These are phyloP conservation scores for Pachydiplax longipennis DNA, from an alignment of 2,888 invertebrate species.

Conservation along the genomic window DNA sequence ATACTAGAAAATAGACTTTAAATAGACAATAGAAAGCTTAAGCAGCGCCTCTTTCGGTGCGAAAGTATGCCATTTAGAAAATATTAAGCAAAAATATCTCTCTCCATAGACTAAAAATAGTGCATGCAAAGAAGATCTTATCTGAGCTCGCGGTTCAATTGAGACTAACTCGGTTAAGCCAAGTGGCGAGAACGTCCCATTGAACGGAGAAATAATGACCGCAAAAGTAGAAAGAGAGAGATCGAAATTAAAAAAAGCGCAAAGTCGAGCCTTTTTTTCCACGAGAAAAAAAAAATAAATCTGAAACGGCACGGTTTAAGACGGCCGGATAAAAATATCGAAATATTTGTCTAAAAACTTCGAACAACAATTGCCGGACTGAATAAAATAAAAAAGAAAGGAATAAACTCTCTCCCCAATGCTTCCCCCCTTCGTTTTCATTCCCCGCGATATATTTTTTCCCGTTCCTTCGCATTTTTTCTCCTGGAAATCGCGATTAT, in stretches of 20 bases:
- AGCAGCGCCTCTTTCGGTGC: no score
- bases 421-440: not conserved
- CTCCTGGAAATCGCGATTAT: not conserved
- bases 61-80: no score
- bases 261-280: not conserved
- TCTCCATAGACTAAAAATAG: no score
- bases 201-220: not conserved
- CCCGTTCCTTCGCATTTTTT: no score
- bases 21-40: no score
- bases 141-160: no score
- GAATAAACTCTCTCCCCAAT: not conserved
- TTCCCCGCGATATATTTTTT: no score
- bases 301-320: not conserved
- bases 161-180: no score
- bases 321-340: not conserved
- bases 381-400: not conserved
- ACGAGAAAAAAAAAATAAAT: not conserved
- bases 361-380: not conserved
- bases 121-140: no score
- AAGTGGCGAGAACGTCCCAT: not conserved
- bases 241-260: not conserved
- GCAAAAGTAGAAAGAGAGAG: not conserved
- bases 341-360: not conserved
- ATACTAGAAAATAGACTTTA: no score
- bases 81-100: no score